phyloP scores from a whole-genome alignment of 92 coral and sea anemone species.

The Palythoa grandiflora region DNA sequence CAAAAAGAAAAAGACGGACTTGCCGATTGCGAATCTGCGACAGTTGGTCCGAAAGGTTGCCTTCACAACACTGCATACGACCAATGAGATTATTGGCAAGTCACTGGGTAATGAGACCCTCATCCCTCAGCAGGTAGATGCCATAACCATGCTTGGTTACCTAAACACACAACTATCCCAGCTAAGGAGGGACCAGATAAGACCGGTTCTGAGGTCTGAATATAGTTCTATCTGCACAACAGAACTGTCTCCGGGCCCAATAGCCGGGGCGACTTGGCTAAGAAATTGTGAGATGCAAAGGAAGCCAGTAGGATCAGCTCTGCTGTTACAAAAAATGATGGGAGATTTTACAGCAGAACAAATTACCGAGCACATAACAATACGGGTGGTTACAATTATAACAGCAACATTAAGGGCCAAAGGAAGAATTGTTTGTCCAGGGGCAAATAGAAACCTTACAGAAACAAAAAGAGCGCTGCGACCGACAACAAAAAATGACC shows the following conservation, averaged over 20 bases:
- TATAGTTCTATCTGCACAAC: slow-evolving; percentile 49
- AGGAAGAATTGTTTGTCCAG: no score
- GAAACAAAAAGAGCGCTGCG: no score
- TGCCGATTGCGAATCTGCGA: background rate
- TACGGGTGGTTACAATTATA: no score
- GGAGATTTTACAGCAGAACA: no score
- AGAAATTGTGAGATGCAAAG: slow-evolving; percentile 57
- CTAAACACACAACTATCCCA: slow-evolving; percentile 39
- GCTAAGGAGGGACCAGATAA: slow-evolving; percentile 54
- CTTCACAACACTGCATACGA: slow-evolving; percentile 5
- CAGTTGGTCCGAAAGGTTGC: slow-evolving; percentile 27
- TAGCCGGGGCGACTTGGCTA: slow-evolving; percentile 48
- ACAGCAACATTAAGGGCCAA: no score
- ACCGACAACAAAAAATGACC: no score
- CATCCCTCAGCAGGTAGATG: background rate
- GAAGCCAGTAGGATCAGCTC: slow-evolving; percentile 61
- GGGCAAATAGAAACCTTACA: no score
- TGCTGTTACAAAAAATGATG: slow-evolving; percentile 26
- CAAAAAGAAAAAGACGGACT: slow-evolving; percentile 8
- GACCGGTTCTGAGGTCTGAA: slow-evolving; percentile 58
- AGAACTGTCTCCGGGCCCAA: slow-evolving; percentile 21
- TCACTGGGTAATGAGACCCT: background rate
- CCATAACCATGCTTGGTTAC: background rate
- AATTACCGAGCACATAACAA: no score
- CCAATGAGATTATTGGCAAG: slow-evolving; percentile 8